A percentile compares a stretch with the other conserved stretches of the same genome.
Conservation (phyloP, 2,888 invertebrate species). For the Taenaris catops region DNA sequence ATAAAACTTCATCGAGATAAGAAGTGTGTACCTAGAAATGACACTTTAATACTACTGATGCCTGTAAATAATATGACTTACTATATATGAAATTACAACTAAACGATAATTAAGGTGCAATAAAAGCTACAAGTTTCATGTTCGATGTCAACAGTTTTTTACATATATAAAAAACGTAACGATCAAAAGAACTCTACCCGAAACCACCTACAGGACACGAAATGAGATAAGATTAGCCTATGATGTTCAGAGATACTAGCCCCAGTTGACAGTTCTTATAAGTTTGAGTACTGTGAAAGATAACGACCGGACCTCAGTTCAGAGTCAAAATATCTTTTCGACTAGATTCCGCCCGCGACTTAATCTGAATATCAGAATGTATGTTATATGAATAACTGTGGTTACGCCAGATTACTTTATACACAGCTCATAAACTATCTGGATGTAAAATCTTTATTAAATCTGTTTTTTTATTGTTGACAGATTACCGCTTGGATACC, state of each 20-base stretch:
- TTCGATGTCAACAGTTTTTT: not conserved
- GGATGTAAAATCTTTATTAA: too few relatives aligned
- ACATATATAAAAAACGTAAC: conserved; percentile 1
- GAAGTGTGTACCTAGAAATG: too few relatives aligned
- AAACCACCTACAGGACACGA: conserved; percentile 30
- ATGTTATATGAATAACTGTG: too few relatives aligned
- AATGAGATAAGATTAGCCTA: conserved; percentile 51
- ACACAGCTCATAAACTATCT: too few relatives aligned
- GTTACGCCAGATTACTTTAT: too few relatives aligned
- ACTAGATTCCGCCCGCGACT: conserved; percentile 3
- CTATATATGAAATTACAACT: not conserved
- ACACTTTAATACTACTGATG: too few relatives aligned
- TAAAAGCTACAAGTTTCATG: not conserved
- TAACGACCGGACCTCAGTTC: conserved; percentile 7
- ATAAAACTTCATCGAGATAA: too few relatives aligned
- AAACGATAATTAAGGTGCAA: not conserved
- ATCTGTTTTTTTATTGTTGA: too few relatives aligned
- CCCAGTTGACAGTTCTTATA: conserved; percentile 22
- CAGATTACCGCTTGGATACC: too few relatives aligned
- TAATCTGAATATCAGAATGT: too few relatives aligned
- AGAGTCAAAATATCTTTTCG: conserved; percentile 29
- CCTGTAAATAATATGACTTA: too few relatives aligned
- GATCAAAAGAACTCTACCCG: conserved; percentile 15
- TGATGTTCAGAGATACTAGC: conserved; percentile 20
- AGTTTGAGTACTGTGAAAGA: conserved; percentile 15